Percentiles rank a stretch among this genome's conserved stretches.
These are phyloP conservation scores for Aphaenogaster ashmeadi DNA, from an alignment of 1,140 invertebrate species.

Conservation along the genomic window DNA sequence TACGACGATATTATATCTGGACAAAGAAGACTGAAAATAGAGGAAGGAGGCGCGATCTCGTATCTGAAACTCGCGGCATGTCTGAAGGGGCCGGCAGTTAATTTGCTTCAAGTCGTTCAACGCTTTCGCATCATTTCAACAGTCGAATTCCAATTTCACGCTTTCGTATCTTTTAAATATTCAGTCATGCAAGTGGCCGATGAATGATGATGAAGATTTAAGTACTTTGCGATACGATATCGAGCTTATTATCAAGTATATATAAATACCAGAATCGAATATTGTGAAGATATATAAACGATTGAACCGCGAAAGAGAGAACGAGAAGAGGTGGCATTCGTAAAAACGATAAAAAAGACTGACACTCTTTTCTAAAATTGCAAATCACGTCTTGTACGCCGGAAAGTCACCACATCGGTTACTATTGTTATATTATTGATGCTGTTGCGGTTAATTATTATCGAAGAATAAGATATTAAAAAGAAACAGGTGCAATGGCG, in stretches of 20 bases:
- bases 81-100: not conserved
- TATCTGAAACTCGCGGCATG: not conserved
- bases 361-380: not conserved
- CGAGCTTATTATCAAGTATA: conserved; percentile 27
- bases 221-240: conserved; percentile 26
- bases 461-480: not conserved
- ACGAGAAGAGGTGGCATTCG: not conserved
- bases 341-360: conserved; percentile 4
- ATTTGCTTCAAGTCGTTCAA: not conserved
- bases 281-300: conserved; percentile 13
- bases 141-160: not conserved
- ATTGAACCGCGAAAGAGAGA: not conserved
- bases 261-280: conserved; percentile 11
- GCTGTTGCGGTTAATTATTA: not conserved
- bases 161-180: conserved; percentile 8
- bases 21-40: not conserved
- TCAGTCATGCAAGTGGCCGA: not conserved
- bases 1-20: not conserved
- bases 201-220: conserved; percentile 38
- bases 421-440: not conserved
- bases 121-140: not conserved
- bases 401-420: not conserved
- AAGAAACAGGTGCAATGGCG: not conserved
- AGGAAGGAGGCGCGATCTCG: too few species aligned
- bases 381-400: not conserved